phyloP scores from a whole-genome alignment of 2,797 vertebrate genomes.

The Pangasius mekongensis region DNA sequence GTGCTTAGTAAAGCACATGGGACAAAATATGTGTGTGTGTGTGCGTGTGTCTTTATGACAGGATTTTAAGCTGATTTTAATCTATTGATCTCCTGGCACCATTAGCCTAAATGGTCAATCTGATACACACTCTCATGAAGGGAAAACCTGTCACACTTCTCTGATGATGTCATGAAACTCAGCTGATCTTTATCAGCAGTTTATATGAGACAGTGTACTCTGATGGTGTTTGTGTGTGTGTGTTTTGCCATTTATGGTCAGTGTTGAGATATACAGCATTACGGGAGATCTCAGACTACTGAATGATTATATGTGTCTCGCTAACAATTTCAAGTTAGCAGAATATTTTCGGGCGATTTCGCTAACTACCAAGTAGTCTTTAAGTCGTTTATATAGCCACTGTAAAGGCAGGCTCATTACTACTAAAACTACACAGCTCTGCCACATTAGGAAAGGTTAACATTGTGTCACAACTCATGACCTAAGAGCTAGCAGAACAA shows the following conservation, averaged over 20 bases:
- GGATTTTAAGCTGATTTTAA: conserved; percentile 53
- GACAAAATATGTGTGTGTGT: conserved; percentile 57
- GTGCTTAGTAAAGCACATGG: conserved; percentile 21
- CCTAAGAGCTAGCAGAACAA: background rate
- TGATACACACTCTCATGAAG: conserved; percentile 53
- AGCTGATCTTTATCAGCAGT: conserved; percentile 73
- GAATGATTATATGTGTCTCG: background rate
- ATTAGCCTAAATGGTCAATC: conserved; percentile 56
- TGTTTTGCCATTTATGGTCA: conserved; percentile 45
- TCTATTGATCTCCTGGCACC: conserved; percentile 60
- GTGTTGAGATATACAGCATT: conserved; percentile 44
- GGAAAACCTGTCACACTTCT: conserved; percentile 69
- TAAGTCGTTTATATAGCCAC: no score
- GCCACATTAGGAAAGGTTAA: background rate
- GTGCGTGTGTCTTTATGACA: conserved; percentile 45
- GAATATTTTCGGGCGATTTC: background rate
- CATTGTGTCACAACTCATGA: background rate
- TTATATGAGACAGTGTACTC: conserved; percentile 51
- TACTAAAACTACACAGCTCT: background rate
- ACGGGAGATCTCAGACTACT: background rate
- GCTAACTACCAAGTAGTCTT: background rate
- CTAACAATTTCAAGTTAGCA: background rate
- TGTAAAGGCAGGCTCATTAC: background rate
- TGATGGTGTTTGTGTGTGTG: conserved; percentile 31
- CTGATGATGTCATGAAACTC: conserved; percentile 80